Percentiles rank a stretch among this genome's conserved stretches.
Conservation (phyloP, 2,888 invertebrate species). For the Junonia oenone region DNA sequence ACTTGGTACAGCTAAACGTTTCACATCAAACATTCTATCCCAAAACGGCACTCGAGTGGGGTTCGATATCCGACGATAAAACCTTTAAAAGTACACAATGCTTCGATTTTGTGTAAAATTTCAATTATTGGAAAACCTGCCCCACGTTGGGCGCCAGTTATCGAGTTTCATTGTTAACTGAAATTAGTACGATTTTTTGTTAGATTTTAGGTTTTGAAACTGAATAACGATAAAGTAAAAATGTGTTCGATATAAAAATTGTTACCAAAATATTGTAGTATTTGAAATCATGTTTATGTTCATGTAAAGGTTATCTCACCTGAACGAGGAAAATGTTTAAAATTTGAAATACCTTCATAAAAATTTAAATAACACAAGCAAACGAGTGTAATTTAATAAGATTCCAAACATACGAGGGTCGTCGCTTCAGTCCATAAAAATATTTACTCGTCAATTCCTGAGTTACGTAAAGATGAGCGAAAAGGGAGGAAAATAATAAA, state of each 20-base stretch:
- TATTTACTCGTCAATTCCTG: conserved; percentile 35
- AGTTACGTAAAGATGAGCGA: conserved; percentile 31
- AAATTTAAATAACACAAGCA: conserved; percentile 13
- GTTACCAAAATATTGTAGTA: too few species aligned
- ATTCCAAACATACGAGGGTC: conserved; percentile 29
- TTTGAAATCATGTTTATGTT: too few species aligned
- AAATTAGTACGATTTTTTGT: too few species aligned
- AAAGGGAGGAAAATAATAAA: conserved; percentile 30
- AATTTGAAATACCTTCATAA: not conserved
- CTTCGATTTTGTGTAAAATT: conserved; percentile 17
- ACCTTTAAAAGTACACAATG: conserved; percentile 15
- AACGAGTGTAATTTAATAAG: conserved; percentile 24
- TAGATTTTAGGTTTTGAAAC: too few species aligned
- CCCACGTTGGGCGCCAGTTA: conserved; percentile 7
- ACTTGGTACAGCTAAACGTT: conserved; percentile 26
- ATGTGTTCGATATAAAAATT: too few species aligned
- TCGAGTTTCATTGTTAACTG: not conserved
- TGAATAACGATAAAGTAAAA: too few species aligned
- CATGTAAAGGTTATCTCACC: not conserved
- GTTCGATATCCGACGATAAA: conserved; percentile 28
- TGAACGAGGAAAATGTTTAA: not conserved
- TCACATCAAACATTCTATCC: conserved; percentile 31
- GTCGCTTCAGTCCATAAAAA: conserved; percentile 32
- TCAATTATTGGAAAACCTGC: not conserved
- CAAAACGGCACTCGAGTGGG: conserved; percentile 22